Evolutionary conservation across 2,797 vertebrate genomes (phyloP), one percentile per base, ranked within the genome.

Genomic region (Serranus cabrilla): DNA sequence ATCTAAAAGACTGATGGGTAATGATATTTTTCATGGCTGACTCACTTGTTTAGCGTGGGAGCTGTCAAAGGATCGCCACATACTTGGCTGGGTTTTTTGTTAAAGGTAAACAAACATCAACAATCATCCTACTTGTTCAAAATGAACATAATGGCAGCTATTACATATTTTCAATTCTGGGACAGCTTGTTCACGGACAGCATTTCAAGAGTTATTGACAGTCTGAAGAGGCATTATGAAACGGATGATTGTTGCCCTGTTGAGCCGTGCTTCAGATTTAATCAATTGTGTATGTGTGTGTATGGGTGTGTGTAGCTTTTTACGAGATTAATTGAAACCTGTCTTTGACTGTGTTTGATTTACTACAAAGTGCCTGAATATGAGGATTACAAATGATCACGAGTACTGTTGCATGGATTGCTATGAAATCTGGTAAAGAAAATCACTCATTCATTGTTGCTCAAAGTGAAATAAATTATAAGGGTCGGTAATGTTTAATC

Each of bases 91-190:
- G 9, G 20, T 31, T 78, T 70, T 37, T 65, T 18, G 13, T 4
- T 40, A 8, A 37, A 67, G 18, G 43, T 72, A 65, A 76, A 73
- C 51, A 37, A 51, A 17, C 45, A 66, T 47, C 59, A 49, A 68
- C 31, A 9, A 51, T 34, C 18, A 8, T 50, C 34, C 5, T 57
- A 37, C 23, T 31, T 50, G 21, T 62, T 60, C 37, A 31, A 46
- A 77, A 64, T 14, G 9, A 39, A 31, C 37, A 25, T 45, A 9
- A 21, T 42, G 20, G 18, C 45, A 58, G 40, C 49, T 14, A 12
- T 17, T 20, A 51, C 37, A 18, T 55, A 10, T 58, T 40, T 49
- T 11, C 2, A 39, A 4, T 25, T 37, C 34, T 21, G 11, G 25
- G 49, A 40, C 56, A 55, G 23, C 42, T 23, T 23, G 23, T 47